Percentiles rank a stretch among this genome's conserved stretches.
phyloP scores from a whole-genome alignment of 53 echinoderm and acorn worm genomes.

The Luidia sarsii region DNA sequence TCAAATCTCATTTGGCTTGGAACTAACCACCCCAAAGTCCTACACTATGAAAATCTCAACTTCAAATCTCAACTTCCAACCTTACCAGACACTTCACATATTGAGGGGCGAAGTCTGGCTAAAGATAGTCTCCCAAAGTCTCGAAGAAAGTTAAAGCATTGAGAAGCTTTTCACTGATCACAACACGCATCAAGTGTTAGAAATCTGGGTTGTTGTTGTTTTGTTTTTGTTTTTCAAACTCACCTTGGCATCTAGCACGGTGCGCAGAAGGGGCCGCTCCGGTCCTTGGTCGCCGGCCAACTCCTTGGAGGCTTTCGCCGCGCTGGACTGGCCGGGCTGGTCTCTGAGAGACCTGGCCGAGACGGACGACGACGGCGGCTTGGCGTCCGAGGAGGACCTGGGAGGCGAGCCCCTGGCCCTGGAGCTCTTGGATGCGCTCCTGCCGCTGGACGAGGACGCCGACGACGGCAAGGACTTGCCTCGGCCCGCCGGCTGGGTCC shows the following conservation, averaged over 20 bases:
- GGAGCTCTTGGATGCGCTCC: slow-evolving; percentile 2
- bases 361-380: background rate
- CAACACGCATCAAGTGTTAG: no score
- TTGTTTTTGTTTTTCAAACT: no score
- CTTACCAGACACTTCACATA: no score
- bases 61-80: no score
- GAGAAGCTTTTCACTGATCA: no score
- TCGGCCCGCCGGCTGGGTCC: background rate
- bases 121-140: no score
- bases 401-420: background rate
- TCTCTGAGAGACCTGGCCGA: slow-evolving; percentile 2
- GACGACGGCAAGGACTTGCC: slow-evolving; percentile 19
- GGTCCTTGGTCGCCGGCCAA: background rate
- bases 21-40: no score
- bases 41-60: no score
- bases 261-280: background rate
- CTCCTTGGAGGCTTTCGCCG: slow-evolving; percentile 1
- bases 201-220: no score
- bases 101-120: no score
- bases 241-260: background rate
- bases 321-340: background rate
- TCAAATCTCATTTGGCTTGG: no score
- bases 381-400: background rate
- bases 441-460: slow-evolving; percentile 7
- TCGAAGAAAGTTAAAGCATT: no score